phyloP scores from a whole-genome alignment of 2,113 vertebrate genomes.

The Tyrannus savana region DNA sequence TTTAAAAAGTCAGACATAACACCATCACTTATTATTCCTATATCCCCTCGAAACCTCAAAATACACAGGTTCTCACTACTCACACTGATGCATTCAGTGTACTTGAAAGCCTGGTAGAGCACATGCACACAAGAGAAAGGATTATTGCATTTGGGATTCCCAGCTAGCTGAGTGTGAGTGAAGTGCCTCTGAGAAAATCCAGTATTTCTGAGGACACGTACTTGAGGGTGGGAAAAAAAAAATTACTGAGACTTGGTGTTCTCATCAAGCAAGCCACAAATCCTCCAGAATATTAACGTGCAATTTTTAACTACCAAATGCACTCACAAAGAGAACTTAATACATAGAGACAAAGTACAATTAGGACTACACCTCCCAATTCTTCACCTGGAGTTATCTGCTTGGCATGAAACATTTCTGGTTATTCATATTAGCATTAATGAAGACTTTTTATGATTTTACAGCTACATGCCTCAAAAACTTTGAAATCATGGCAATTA shows the following conservation, averaged over 20 bases:
- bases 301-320: background rate
- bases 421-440: background rate
- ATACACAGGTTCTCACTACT: background rate
- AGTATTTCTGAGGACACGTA: background rate
- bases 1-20: background rate
- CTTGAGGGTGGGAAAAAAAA: background rate
- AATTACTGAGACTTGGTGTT: background rate
- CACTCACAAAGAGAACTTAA: background rate
- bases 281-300: background rate
- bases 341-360: background rate
- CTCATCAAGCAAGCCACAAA: background rate
- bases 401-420: background rate
- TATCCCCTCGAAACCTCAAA: background rate
- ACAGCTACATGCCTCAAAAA: background rate
- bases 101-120: background rate
- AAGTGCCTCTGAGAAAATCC: background rate
- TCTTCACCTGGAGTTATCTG: background rate
- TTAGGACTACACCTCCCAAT: background rate
- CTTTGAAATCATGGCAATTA: background rate
- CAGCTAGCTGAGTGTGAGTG: background rate
- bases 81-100: background rate
- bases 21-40: background rate
- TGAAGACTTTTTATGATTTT: background rate
- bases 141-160: background rate
- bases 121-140: fast-evolving